Base-by-base conservation (phyloP, 1,140 invertebrate species). In the Grapholita molesta region DNA sequence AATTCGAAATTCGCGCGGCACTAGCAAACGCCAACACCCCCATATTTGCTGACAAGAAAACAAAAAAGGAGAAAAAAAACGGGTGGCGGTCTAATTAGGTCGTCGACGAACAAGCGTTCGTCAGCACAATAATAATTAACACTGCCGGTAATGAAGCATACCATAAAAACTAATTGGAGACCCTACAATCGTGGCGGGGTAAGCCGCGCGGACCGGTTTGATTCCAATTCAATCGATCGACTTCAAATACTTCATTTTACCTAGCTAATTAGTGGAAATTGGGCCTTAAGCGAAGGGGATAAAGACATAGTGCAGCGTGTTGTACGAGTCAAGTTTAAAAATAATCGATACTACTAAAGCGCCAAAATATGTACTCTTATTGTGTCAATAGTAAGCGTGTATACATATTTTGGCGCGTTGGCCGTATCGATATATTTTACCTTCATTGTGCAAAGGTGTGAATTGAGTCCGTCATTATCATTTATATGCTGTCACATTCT, bases 131-230 rank as follows among this genome's bases (percentile, higher is more conserved):
- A 86, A 89, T 88, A 89, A 90, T 90, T 89, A 91, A 89, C 86
- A 88, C 86, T 84, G 85, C 77, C 80, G 83, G 86, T 89, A 89
- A 91, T 89, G 86, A 88, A 89, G 81, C 87, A 80, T 79, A 80
- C 77, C 79, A 84, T 89, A 91, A 91, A 88, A 89, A 91, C 89
- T 91, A 91, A 91, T 91, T 91, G 86, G 84, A 82, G 80, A 68
- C 77, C 74, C 78, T 82, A 81, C 79, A 79, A 80, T 74, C 74
- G 82, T 72, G 73, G 70, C 73, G 73, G 70, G 75, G 72, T 69
- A 71, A 70, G 11, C 52, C 68, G 64, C 67, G 72, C 52, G 64
- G 71, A 73, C 71, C 71, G 73, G 76, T 81, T 79, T 71, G 73
- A 78, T 70, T 75, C 67, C 70, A 57, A 73, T 76, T 68, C 57